Evolutionary conservation across 2,797 vertebrate species (phyloP).

Genomic region (Philypnodon macrostomus): DNA sequence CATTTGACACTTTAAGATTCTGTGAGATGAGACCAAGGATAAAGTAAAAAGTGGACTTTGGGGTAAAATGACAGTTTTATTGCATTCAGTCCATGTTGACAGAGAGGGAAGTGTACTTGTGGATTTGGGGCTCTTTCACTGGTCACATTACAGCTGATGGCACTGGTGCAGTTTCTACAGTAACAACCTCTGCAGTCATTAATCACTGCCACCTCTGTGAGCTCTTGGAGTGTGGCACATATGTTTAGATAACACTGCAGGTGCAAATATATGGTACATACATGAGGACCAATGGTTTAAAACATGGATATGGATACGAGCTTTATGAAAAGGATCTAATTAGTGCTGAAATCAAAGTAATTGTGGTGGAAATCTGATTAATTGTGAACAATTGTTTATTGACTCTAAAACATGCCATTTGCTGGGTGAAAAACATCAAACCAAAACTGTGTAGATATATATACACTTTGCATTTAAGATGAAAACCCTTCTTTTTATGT

Average conservation of each 20-base stretch:
- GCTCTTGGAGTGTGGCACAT: constrained; percentile 49
- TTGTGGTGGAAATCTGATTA: too few relatives aligned
- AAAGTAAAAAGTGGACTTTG: constrained; percentile 5
- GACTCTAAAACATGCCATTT: too few relatives aligned
- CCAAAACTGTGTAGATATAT: too few relatives aligned
- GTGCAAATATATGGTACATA: constrained; percentile 5
- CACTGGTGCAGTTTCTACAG: constrained; percentile 65
- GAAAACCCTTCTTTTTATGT: too few relatives aligned
- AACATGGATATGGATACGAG: constrained; percentile 38
- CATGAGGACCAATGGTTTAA: constrained; percentile 21
- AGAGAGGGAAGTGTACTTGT: constrained; percentile 33
- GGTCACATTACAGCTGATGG: constrained; percentile 57
- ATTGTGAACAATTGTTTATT: too few relatives aligned
- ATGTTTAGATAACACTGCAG: constrained; percentile 33
- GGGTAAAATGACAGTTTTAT: constrained; percentile 26
- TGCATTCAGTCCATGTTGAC: constrained; percentile 24
- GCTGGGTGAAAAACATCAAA: too few relatives aligned
- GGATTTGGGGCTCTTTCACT: constrained; percentile 30
- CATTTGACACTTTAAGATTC: constrained; percentile 17
- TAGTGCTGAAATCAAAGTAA: too few relatives aligned
- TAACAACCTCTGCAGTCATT: constrained; percentile 64
- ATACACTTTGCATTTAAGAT: too few relatives aligned
- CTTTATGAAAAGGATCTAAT: constrained; percentile 28
- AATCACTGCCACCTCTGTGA: constrained; percentile 63
- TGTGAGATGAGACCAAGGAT: constrained; percentile 5